Percentiles rank a stretch among this genome's conserved stretches.
phyloP scores from a whole-genome alignment of 2,888 invertebrate species.

The Limnephilus lunatus region DNA sequence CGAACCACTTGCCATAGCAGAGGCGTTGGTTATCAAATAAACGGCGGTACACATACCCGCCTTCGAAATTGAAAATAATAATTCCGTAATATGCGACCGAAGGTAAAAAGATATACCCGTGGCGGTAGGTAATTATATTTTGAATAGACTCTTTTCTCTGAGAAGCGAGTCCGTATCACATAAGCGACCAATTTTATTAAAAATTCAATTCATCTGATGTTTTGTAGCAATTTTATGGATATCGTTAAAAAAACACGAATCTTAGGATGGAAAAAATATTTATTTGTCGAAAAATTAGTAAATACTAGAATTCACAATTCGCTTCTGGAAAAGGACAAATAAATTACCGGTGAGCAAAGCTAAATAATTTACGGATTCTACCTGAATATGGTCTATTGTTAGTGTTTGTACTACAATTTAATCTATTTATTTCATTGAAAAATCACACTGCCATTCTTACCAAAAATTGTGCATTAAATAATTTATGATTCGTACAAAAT shows the following conservation, averaged over 20 bases:
- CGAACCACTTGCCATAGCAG: no score
- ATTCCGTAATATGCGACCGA: no score
- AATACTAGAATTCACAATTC: not conserved
- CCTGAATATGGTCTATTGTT: constrained; percentile 53
- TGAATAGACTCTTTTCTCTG: not conserved
- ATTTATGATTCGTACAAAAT: not conserved
- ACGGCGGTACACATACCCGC: no score
- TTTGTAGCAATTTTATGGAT: not conserved
- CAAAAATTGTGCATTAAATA: constrained; percentile 4
- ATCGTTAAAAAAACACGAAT: not conserved
- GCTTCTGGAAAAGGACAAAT: not conserved
- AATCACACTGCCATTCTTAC: constrained; percentile 14
- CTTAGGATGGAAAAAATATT: not conserved
- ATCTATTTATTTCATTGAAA: constrained; percentile 47
- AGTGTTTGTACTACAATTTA: constrained; percentile 18
- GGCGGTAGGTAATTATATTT: not conserved
- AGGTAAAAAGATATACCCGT: no score
- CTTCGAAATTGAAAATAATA: no score
- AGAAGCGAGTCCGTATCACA: no score
- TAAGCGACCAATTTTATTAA: not conserved
- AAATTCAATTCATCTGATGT: not conserved
- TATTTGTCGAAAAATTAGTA: not conserved
- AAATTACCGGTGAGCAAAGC: constrained; percentile 34
- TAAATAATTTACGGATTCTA: constrained; percentile 62
- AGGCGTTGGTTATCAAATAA: no score